Evolutionary conservation across 2,797 vertebrate species (phyloP).

Genomic region (Pelobates cultripes): DNA sequence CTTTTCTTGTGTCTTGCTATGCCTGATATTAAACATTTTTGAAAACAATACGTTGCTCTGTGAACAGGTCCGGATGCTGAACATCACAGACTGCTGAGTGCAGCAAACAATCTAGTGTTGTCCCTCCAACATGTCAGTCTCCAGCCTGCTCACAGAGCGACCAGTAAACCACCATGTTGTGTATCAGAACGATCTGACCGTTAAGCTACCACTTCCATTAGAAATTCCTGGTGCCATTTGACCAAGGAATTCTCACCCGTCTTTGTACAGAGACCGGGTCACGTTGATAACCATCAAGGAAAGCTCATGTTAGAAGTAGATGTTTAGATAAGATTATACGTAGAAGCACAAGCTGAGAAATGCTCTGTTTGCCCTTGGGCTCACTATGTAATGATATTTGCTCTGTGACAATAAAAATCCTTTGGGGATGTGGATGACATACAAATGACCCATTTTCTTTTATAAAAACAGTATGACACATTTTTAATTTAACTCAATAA

Average conservation of each 20-base stretch:
- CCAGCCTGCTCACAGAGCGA: not conserved
- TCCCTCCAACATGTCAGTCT: not conserved
- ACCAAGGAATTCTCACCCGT: not conserved
- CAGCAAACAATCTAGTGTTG: not conserved
- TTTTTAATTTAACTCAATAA: not conserved
- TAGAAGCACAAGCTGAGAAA: not conserved
- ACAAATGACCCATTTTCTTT: not conserved
- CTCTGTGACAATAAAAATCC: not conserved
- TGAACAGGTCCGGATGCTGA: not conserved
- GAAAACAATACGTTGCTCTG: not conserved
- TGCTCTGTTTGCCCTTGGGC: not conserved
- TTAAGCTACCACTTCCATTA: not conserved
- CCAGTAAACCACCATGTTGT: not conserved
- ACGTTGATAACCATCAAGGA: not conserved
- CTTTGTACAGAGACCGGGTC: not conserved
- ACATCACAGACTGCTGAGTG: not conserved
- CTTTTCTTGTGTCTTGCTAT: constrained; percentile 15
- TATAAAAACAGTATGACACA: not conserved
- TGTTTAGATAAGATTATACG: not conserved
- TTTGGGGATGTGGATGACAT: not conserved
- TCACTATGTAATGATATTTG: not conserved
- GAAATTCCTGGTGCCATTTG: not conserved
- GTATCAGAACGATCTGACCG: no score
- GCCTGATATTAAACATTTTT: not conserved
- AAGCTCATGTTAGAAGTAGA: not conserved